These are phyloP conservation scores for Halichoerus grypus DNA, from an alignment of 2,113 vertebrate genomes.

Conservation along the genomic window DNA sequence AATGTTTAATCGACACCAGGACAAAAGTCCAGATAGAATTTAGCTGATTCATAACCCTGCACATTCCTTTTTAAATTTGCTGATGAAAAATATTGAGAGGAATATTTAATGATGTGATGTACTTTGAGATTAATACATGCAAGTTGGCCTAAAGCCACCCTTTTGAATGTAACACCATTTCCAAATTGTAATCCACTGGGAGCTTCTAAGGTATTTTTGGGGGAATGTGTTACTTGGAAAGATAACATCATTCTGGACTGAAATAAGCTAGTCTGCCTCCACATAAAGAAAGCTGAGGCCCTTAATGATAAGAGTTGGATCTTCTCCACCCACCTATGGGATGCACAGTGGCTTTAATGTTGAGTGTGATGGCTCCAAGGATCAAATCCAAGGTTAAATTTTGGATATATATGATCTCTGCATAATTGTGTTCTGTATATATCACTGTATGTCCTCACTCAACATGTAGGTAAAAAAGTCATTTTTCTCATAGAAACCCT, in stretches of 20 bases:
- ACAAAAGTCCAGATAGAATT: neutral
- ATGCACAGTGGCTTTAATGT: neutral
- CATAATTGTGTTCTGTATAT: neutral
- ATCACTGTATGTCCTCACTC: neutral
- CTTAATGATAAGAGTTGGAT: neutral
- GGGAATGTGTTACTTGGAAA: neutral
- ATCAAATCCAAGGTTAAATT: neutral
- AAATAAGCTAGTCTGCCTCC: neutral
- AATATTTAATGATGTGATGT: neutral
- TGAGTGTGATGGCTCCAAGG: neutral
- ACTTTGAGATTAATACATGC: neutral
- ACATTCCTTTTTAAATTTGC: neutral
- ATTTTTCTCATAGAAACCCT: neutral
- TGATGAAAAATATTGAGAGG: constrained; percentile 27
- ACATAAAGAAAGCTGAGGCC: neutral
- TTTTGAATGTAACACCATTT: constrained; percentile 18
- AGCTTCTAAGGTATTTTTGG: neutral
- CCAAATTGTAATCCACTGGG: neutral
- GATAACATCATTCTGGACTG: neutral
- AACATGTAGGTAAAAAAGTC: neutral
- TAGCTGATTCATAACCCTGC: neutral
- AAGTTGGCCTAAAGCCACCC: neutral
- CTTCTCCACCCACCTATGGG: neutral
- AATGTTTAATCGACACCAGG: neutral
- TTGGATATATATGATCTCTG: neutral